phyloP scores from a whole-genome alignment of 2,113 vertebrate species.

The Mesembrinibis cayennensis region DNA sequence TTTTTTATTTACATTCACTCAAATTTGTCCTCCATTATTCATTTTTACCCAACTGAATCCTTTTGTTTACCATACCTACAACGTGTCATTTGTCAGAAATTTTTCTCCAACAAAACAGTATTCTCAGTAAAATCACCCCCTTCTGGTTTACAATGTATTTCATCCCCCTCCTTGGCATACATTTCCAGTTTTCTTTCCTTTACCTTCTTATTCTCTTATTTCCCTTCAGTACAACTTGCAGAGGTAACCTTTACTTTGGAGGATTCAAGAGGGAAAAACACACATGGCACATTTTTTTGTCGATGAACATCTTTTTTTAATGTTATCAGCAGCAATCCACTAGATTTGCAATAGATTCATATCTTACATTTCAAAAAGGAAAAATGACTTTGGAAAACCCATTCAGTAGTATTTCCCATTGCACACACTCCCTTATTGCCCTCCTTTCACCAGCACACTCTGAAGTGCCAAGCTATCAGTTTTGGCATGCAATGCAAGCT shows the following conservation, averaged over 20 bases:
- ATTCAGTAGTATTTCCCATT: neutral
- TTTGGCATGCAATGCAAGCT: neutral
- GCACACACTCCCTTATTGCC: neutral
- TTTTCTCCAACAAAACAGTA: neutral
- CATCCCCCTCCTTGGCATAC: neutral
- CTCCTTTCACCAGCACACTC: neutral
- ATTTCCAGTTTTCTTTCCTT: neutral
- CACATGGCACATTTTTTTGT: neutral
- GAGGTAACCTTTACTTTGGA: neutral
- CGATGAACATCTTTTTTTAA: neutral
- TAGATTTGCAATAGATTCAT: neutral
- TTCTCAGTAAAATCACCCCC: neutral
- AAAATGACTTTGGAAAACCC: neutral
- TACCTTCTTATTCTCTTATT: neutral
- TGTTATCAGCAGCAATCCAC: neutral
- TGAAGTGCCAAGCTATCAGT: neutral
- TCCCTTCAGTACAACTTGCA: neutral
- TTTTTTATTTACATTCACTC: neutral
- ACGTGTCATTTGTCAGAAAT: neutral
- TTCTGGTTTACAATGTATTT: neutral
- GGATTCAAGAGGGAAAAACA: neutral
- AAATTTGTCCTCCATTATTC: neutral
- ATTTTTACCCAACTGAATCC: neutral
- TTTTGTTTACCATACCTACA: neutral
- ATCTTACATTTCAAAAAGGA: neutral